These are phyloP conservation scores for Spilarctia lutea DNA, from an alignment of 2,888 invertebrate genomes.

Conservation along the genomic window DNA sequence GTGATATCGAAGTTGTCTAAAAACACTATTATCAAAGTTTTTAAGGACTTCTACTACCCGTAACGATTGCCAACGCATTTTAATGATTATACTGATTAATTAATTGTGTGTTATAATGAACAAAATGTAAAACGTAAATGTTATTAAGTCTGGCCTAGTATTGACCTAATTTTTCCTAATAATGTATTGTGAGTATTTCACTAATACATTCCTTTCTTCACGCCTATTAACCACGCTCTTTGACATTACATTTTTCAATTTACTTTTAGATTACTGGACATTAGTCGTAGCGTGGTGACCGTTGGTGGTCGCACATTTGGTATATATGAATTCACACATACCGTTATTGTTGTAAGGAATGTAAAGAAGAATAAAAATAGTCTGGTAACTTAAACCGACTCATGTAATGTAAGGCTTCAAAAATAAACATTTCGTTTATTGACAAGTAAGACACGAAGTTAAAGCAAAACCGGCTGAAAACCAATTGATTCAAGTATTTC, in stretches of 20 bases:
- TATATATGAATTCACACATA: not conserved
- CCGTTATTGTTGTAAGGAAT: not conserved
- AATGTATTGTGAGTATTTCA: slow-evolving; percentile 44
- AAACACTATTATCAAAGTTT: no score
- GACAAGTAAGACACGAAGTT: not conserved
- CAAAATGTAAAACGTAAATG: not conserved
- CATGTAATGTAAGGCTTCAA: not conserved
- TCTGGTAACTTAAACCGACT: not conserved
- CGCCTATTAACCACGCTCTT: slow-evolving; percentile 60
- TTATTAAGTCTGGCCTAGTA: slow-evolving; percentile 26
- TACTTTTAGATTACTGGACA: slow-evolving; percentile 34
- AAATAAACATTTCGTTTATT: not conserved
- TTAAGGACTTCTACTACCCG: no score
- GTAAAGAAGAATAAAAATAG: not conserved
- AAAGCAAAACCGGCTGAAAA: not conserved
- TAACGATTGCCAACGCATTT: no score
- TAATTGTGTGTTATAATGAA: not conserved
- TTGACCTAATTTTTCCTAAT: slow-evolving; percentile 50
- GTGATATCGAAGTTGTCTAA: no score
- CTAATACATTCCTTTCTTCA: slow-evolving; percentile 54
- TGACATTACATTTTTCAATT: slow-evolving; percentile 55
- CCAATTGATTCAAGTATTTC: not conserved
- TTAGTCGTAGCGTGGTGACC: slow-evolving; percentile 47
- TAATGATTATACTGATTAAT: not conserved
- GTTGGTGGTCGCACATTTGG: slow-evolving; percentile 56